phyloP scores from a whole-genome alignment of 1,140 invertebrate species.

The Bombus superbus region DNA sequence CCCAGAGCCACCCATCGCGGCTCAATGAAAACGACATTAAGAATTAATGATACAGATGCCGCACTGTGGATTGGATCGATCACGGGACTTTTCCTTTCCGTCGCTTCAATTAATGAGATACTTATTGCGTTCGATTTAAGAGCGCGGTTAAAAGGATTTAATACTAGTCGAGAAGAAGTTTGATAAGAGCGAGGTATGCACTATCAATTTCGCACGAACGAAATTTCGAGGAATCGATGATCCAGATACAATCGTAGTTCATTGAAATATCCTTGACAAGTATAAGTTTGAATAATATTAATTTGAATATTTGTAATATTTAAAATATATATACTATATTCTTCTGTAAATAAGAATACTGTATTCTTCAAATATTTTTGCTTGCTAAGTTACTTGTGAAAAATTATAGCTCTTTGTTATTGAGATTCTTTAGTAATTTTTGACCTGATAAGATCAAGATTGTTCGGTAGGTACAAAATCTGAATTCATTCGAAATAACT shows the following conservation, averaged over 20 bases:
- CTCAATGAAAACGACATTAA: slow-evolving; percentile 51
- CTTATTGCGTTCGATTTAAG: background rate
- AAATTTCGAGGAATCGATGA: background rate
- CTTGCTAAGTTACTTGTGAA: no score
- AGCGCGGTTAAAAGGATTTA: background rate
- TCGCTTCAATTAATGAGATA: background rate
- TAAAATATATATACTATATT: background rate
- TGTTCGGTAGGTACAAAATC: background rate
- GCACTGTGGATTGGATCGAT: background rate
- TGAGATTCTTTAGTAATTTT: background rate
- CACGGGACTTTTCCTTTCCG: background rate
- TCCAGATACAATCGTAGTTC: background rate
- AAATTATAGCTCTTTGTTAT: background rate
- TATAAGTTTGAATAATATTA: background rate
- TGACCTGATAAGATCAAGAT: background rate
- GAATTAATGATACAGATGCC: slow-evolving; percentile 38
- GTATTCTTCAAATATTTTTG: no score
- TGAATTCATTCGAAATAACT: background rate
- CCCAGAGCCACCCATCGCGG: background rate
- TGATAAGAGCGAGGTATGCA: background rate
- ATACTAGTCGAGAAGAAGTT: background rate
- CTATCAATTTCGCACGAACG: background rate
- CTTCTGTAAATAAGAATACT: no score
- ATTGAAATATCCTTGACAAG: background rate
- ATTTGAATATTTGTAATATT: background rate